Evolutionary conservation across 2,797 vertebrate species (phyloP).

Genomic region (Phoeniculus purpureus): DNA sequence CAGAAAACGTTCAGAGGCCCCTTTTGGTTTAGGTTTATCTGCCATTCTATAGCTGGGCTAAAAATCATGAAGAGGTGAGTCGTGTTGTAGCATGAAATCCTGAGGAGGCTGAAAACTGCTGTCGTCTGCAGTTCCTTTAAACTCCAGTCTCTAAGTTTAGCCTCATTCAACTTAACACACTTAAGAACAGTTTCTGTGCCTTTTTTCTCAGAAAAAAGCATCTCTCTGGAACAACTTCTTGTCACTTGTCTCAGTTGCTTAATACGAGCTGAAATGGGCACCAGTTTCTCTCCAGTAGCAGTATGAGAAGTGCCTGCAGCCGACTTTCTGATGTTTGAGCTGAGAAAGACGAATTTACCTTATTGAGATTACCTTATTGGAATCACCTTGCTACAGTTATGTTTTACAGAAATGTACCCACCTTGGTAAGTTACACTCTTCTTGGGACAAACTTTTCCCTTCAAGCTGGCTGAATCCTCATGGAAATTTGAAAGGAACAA

Average conservation of each 20-base stretch:
- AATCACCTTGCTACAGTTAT: too few species aligned
- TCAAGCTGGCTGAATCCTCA: background rate
- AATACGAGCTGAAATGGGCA: background rate
- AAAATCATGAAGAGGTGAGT: background rate
- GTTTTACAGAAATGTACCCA: background rate
- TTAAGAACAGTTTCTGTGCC: background rate
- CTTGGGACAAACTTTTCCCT: background rate
- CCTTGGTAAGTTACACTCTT: background rate
- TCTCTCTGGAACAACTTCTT: background rate
- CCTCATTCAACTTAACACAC: background rate
- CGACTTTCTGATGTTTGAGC: background rate
- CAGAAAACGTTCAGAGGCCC: background rate
- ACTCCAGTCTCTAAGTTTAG: background rate
- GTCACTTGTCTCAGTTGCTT: background rate
- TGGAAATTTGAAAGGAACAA: constrained; percentile 20
- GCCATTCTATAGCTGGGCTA: background rate
- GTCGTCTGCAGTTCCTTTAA: background rate
- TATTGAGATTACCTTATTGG: background rate
- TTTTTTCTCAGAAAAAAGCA: background rate
- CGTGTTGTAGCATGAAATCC: background rate
- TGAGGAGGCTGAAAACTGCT: background rate
- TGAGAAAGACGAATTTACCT: background rate
- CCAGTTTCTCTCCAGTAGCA: background rate
- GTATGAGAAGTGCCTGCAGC: background rate
- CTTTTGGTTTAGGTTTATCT: background rate